Percentiles rank a stretch among this genome's conserved stretches.
Conservation (phyloP, 2,888 invertebrate genomes). For the Heteromurus nitidus region DNA sequence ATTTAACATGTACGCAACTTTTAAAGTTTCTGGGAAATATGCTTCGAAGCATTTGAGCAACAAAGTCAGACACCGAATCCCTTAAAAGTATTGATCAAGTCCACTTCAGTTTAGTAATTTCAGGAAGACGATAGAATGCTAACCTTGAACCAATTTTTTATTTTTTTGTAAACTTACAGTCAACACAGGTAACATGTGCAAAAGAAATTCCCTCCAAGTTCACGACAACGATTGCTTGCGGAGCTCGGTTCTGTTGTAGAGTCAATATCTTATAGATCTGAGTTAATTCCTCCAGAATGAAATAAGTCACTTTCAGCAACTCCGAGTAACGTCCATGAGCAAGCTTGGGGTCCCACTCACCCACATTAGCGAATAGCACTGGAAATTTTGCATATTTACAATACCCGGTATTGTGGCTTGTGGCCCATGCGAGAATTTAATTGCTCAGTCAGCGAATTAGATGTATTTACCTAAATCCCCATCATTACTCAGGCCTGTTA, state of each 20-base stretch:
- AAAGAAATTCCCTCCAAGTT: constrained; percentile 53
- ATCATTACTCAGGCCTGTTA: constrained; percentile 17
- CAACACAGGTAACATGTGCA: constrained; percentile 47
- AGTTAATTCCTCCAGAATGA: constrained; percentile 32
- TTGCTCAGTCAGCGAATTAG: no score
- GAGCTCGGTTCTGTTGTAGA: neutral
- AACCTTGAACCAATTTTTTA: neutral
- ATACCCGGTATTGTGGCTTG: no score
- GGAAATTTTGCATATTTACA: no score
- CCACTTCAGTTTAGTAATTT: neutral
- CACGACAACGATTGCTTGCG: constrained; percentile 31
- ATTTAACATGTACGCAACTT: constrained; percentile 31
- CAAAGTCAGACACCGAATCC: constrained; percentile 28
- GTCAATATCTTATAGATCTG: constrained; percentile 1
- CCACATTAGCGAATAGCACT: constrained; percentile 43
- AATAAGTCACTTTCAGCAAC: constrained; percentile 44
- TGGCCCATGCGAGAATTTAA: no score
- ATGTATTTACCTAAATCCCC: constrained; percentile 57
- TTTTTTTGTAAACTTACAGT: constrained; percentile 30
- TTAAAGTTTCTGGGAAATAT: constrained; percentile 47
- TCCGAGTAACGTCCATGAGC: constrained; percentile 39
- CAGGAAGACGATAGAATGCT: neutral
- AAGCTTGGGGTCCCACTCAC: constrained; percentile 32
- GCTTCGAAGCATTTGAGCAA: constrained; percentile 55
- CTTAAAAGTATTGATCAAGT: no score